Evolutionary conservation across 2,113 vertebrate species (phyloP).

Genomic region (Panurus biarmicus): DNA sequence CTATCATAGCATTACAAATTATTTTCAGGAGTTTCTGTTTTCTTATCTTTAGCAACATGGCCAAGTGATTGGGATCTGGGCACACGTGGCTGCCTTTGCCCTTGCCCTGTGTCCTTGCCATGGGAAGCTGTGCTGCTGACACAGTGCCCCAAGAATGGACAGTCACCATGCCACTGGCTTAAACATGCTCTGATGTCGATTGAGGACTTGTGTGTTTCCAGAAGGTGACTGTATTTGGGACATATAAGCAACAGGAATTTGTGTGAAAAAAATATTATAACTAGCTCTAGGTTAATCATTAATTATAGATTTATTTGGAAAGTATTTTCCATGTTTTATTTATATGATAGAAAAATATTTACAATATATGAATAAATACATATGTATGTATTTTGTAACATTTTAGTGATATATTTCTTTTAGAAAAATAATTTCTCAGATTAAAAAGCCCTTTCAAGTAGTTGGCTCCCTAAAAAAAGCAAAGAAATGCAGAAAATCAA

Average conservation of each 20-base stretch:
- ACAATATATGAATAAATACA: not conserved
- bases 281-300: not conserved
- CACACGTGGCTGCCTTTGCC: not conserved
- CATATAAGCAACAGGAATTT: not conserved
- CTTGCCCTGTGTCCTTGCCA: not conserved
- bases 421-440: not conserved
- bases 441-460: not conserved
- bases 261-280: not conserved
- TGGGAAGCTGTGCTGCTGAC: not conserved
- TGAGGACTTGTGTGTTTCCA: not conserved
- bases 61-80: not conserved
- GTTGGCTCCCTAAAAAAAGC: not conserved
- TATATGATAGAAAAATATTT: not conserved
- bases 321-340: not conserved
- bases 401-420: not conserved
- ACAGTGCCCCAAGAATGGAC: not conserved
- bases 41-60: not conserved
- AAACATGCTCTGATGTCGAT: not conserved
- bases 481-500: not conserved
- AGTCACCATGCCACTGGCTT: not conserved
- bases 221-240: not conserved
- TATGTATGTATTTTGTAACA: not conserved
- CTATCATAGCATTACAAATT: not conserved
- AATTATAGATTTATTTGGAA: not conserved
- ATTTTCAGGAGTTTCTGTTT: not conserved